Percentiles rank a stretch among this genome's conserved stretches.
Evolutionary conservation across 2,888 invertebrate genomes (phyloP).

Genomic region (Miltochrista miniata): DNA sequence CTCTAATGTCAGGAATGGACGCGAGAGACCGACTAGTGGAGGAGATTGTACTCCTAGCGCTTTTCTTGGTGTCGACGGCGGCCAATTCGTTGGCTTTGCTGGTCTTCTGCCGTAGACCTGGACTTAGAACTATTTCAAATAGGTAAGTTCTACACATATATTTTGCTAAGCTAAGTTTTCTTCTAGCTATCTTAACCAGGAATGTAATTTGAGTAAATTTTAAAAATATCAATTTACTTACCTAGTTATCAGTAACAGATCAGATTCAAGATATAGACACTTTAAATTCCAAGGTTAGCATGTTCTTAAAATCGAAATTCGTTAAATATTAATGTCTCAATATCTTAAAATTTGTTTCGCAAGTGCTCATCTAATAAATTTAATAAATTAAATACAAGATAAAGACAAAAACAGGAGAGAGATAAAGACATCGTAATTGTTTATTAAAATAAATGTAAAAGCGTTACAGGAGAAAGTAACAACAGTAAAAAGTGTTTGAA

Average conservation of each 20-base stretch:
- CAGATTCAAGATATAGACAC: slow-evolving; percentile 8
- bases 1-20: slow-evolving; percentile 79
- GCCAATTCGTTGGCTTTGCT: slow-evolving; percentile 89
- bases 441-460: too few species aligned
- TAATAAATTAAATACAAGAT: background rate
- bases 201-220: slow-evolving; percentile 8
- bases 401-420: slow-evolving; percentile 30
- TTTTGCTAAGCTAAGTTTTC: too few species aligned
- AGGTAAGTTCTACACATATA: slow-evolving; percentile 77
- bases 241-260: slow-evolving; percentile 17
- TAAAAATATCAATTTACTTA: slow-evolving; percentile 19
- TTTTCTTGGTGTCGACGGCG: slow-evolving; percentile 87
- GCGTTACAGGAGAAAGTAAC: too few species aligned
- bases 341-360: slow-evolving; percentile 26
- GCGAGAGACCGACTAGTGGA: slow-evolving; percentile 73
- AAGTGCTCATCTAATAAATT: slow-evolving; percentile 22
- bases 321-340: slow-evolving; percentile 26
- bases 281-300: slow-evolving; percentile 28
- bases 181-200: too few species aligned
- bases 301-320: slow-evolving; percentile 26
- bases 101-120: slow-evolving; percentile 89
- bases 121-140: slow-evolving; percentile 90
- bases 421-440: too few species aligned
- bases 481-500: too few species aligned
- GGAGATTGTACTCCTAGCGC: slow-evolving; percentile 77